Percentiles rank a stretch among this genome's conserved stretches.
Conservation (phyloP, 1,140 invertebrate genomes). For the Brachionus manjavacas region DNA sequence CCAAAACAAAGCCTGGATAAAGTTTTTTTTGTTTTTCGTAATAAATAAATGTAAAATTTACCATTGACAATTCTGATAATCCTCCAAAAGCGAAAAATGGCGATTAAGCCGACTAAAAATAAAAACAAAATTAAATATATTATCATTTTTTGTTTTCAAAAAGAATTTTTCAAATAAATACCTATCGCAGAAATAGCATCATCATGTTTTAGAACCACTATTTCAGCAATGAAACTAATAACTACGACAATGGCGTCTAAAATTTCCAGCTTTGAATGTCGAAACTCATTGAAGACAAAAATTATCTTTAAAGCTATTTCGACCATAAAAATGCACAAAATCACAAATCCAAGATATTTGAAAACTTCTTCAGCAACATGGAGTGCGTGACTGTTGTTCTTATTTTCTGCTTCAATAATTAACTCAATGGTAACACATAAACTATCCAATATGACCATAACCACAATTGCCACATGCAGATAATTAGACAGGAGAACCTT, state of each 20-base stretch:
- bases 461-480: background rate
- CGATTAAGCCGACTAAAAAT: background rate
- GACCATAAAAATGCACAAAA: constrained; percentile 28
- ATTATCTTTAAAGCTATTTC: constrained; percentile 18
- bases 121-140: too few relatives aligned
- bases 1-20: background rate
- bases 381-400: background rate
- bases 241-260: constrained; percentile 3
- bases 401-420: constrained; percentile 22
- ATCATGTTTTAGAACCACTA: background rate
- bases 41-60: background rate
- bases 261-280: constrained; percentile 15
- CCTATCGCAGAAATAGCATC: background rate
- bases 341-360: constrained; percentile 8
- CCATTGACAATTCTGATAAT: constrained; percentile 41
- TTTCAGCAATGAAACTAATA: constrained; percentile 36
- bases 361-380: background rate
- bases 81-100: constrained; percentile 21
- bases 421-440: constrained; percentile 24
- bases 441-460: constrained; percentile 7
- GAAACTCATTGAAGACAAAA: background rate
- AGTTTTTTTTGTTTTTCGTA: background rate
- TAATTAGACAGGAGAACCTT: constrained; percentile 17
- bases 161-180: too few relatives aligned
- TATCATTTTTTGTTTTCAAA: too few relatives aligned